A percentile compares a stretch with the other conserved stretches of the same genome.
Evolutionary conservation across 2,888 invertebrate genomes (phyloP).

Genomic region (Anticlea derivata): DNA sequence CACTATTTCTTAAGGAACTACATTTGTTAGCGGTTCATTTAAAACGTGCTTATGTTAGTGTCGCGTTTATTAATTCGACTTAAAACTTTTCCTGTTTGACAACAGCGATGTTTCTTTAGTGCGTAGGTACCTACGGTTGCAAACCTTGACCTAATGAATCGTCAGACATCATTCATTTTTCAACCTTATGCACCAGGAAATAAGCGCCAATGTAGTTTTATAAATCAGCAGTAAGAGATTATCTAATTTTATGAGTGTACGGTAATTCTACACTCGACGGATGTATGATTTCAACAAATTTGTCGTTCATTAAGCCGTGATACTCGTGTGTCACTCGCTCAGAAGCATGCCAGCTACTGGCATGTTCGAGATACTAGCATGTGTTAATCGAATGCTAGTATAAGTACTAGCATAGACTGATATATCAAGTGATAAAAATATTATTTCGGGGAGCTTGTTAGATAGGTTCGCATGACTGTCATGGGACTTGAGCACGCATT

Average conservation of each 20-base stretch:
- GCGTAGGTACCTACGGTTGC: conserved; percentile 19
- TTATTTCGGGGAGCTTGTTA: too few species aligned
- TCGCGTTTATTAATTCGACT: conserved; percentile 19
- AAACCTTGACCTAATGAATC: conserved; percentile 37
- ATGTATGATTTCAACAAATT: conserved; percentile 37
- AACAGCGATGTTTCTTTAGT: conserved; percentile 18
- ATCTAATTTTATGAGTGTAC: conserved; percentile 33
- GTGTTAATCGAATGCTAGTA: too few species aligned
- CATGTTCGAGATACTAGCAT: too few species aligned
- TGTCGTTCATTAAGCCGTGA: conserved; percentile 36
- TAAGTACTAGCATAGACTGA: too few species aligned
- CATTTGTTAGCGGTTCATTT: neutral
- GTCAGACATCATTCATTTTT: conserved; percentile 21
- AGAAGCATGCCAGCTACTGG: too few species aligned
- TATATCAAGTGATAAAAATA: too few species aligned
- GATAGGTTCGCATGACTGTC: too few species aligned
- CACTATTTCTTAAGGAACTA: too few species aligned
- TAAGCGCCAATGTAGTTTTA: conserved; percentile 7
- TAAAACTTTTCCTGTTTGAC: conserved; percentile 26
- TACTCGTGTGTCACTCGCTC: too few species aligned
- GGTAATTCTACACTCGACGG: conserved; percentile 34
- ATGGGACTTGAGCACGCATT: too few species aligned
- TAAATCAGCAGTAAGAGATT: conserved; percentile 22
- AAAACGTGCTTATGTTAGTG: conserved; percentile 12
- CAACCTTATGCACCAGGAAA: conserved; percentile 12